Conservation (phyloP, 2,113 vertebrate species). For the Oncorhynchus tshawytscha region DNA sequence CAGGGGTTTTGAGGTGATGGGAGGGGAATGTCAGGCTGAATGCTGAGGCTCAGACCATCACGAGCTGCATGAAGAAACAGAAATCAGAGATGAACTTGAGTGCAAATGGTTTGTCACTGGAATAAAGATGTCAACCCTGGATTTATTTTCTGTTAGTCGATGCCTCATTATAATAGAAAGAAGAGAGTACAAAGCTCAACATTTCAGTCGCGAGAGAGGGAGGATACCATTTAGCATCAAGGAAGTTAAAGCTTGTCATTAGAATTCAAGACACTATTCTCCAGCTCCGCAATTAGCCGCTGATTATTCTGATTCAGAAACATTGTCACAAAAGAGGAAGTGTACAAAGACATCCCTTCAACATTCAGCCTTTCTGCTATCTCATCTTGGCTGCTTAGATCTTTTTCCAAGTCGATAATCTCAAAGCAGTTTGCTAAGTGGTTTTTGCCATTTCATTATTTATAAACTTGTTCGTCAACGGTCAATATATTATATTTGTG, state of each 20-base stretch:
- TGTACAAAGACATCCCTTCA: conserved; percentile 17
- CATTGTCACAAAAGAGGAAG: conserved; percentile 50
- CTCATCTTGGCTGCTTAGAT: conserved; percentile 36
- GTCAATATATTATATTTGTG: conserved; percentile 34
- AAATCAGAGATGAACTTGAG: conserved; percentile 56
- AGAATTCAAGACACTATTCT: conserved; percentile 50
- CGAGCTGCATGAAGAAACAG: conserved; percentile 23
- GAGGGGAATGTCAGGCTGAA: not conserved
- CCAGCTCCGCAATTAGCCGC: conserved; percentile 54
- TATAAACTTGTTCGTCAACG: conserved; percentile 39
- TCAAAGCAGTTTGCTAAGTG: conserved; percentile 48
- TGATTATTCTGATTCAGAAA: conserved; percentile 49
- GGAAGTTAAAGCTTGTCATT: conserved; percentile 23
- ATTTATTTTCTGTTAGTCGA: not conserved
- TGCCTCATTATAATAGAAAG: conserved; percentile 46
- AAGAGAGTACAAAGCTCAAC: conserved; percentile 34
- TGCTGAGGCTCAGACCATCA: conserved; percentile 8
- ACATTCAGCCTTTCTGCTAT: not conserved
- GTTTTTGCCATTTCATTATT: conserved; percentile 35
- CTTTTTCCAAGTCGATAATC: conserved; percentile 23
- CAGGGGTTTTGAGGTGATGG: too few species aligned
- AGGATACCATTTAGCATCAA: not conserved
- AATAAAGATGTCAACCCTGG: not conserved
- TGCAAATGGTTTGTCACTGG: conserved; percentile 30
- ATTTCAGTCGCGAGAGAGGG: conserved; percentile 19